Evolutionary conservation across 2,113 vertebrate species (phyloP), one percentile per base, ranked within the genome.

Genomic region (Eidolon helvum): DNA sequence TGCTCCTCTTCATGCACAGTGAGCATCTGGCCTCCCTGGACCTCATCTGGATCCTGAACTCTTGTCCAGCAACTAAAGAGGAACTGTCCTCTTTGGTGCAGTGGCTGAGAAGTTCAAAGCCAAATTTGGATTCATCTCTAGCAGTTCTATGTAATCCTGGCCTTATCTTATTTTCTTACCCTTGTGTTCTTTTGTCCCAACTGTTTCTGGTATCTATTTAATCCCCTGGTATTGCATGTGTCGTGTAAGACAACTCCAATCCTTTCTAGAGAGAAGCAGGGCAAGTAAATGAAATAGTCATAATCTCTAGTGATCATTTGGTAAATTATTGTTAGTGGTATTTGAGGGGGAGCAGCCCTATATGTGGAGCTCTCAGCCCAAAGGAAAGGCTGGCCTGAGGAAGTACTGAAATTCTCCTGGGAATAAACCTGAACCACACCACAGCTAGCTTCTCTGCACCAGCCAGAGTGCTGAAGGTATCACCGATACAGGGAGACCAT

Each of bases 161-260:
- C 50, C 79, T 80, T 50, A 21, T 50, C 57, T 84, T 53, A 26
- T 59, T 66, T 68, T 84, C 86, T 96, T 53, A 68, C 66, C 50
- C 38, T 53, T 78, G 6, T 55, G 87, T 87, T 87, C 80, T 79
- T 79, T 57, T 91, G 45, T 22, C 45, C 65, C 65, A 63, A 5
- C 86, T 90, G 84, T 38, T 85, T 38, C 82, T 88, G 19, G 35
- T 63, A 68, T 43, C 71, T 80, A 43, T 45, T 75, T 89, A 93
- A 91, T 86, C 72, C 78, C 74, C 38, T 45, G 59, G 45, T 22
- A 88, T 0, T 59, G 28, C 2, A 1, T 53, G 66, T 82, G 59
- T 85, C 90, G 77, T 87, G 28, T 43, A 97, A 87, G 53, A 50
- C 72, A 80, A 68, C 57, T 53, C 59, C 87, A 96, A 95, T 89